A percentile compares a stretch with the other conserved stretches of the same genome.
phyloP scores from a whole-genome alignment of 2,888 invertebrate species.

The Chrysotoxum bicinctum region DNA sequence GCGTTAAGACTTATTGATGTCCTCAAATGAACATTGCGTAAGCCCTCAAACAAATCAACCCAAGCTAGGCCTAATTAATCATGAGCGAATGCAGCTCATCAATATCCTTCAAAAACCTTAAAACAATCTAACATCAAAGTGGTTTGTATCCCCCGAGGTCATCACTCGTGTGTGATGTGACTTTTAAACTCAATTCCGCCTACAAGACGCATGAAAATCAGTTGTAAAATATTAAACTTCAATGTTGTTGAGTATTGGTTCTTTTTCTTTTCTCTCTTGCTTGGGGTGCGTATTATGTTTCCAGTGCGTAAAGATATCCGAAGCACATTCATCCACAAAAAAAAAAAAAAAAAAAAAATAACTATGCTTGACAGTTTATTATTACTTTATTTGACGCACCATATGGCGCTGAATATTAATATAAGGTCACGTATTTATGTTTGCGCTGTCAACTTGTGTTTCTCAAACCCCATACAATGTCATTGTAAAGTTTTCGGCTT shows the following conservation, averaged over 20 bases:
- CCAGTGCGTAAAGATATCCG: constrained; percentile 22
- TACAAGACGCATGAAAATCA: background rate
- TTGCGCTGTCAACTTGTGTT: constrained; percentile 12
- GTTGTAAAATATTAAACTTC: constrained; percentile 6
- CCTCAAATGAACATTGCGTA: background rate
- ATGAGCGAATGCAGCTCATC: background rate
- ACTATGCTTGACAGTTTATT: background rate
- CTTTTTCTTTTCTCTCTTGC: background rate
- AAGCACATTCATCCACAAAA: constrained; percentile 3
- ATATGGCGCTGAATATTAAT: constrained; percentile 44
- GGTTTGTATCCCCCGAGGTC: background rate
- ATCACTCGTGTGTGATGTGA: background rate
- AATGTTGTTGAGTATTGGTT: background rate
- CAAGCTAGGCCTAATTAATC: background rate
- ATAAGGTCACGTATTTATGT: constrained; percentile 45
- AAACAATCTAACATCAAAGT: background rate
- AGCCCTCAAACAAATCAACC: background rate
- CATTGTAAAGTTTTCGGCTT: constrained; percentile 45
- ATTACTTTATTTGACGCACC: constrained; percentile 23
- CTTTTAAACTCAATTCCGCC: background rate
- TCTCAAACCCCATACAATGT: constrained; percentile 34
- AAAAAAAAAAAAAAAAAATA: no score
- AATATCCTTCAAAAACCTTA: background rate
- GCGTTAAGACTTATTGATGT: background rate
- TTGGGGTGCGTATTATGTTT: constrained; percentile 35